Percentiles rank a stretch among this genome's conserved stretches.
phyloP scores from a whole-genome alignment of 1,140 invertebrate species.

The Temnothorax curvispinosus region DNA sequence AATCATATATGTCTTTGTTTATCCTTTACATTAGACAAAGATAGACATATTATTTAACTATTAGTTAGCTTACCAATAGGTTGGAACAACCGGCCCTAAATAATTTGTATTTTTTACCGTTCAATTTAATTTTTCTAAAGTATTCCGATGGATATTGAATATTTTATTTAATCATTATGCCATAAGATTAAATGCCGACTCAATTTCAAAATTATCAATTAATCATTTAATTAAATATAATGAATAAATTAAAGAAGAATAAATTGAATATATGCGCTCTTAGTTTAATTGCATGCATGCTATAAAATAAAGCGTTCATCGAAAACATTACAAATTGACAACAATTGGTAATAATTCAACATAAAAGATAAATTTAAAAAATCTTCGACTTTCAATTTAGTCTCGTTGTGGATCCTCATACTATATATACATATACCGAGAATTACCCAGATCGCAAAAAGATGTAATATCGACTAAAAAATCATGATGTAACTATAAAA shows the following conservation, averaged over 20 bases:
- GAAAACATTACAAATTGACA: not conserved
- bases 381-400: not conserved
- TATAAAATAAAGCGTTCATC: not conserved
- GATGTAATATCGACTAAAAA: not conserved
- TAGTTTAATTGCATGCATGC: not conserved
- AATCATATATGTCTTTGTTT: no score
- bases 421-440: not conserved
- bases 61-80: no score
- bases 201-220: not conserved
- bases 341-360: slow-evolving; percentile 2
- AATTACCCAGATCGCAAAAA: not conserved
- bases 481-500: not conserved
- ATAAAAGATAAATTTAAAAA: not conserved
- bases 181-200: not conserved
- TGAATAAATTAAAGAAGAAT: not conserved
- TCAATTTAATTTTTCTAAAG: not conserved
- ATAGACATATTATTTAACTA: no score
- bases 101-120: not conserved
- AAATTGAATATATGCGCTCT: not conserved
- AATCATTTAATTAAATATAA: not conserved
- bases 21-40: no score
- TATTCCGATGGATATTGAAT: not conserved
- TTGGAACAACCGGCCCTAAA: not conserved
- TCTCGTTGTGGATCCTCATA: not conserved
- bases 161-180: not conserved